A percentile compares a stretch with the other conserved stretches of the same genome.
These are phyloP conservation scores for Grammomys dolichurus DNA, from an alignment of 2,113 vertebrate genomes.

Conservation along the genomic window DNA sequence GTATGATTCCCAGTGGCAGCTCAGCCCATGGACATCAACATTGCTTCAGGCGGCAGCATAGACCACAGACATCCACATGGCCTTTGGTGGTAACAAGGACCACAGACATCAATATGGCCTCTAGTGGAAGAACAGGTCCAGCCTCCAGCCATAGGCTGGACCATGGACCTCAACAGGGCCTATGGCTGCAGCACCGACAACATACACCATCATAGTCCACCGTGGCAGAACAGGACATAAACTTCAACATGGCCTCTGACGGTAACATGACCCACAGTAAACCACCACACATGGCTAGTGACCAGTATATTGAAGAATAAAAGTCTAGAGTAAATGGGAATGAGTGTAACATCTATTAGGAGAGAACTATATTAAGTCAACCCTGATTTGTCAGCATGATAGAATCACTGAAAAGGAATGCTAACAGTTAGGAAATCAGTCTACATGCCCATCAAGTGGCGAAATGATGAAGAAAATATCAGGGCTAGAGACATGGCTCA, in stretches of 20 bases:
- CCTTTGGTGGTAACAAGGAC: not conserved
- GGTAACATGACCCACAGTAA: not conserved
- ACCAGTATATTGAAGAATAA: not conserved
- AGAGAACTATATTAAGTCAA: not conserved
- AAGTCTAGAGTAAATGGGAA: not conserved
- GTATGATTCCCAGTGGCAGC: not conserved
- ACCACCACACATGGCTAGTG: not conserved
- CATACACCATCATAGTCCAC: too few species aligned
- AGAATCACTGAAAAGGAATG: not conserved
- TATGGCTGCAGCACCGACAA: not conserved
- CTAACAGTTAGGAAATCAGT: not conserved
- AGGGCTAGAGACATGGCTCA: not conserved
- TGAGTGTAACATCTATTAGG: not conserved
- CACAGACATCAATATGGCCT: not conserved
- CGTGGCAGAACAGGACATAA: too few species aligned
- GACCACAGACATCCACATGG: not conserved
- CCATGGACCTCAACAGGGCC: not conserved
- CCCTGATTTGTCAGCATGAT: not conserved
- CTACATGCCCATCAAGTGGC: not conserved
- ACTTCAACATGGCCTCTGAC: too few species aligned
- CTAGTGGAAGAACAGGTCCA: not conserved
- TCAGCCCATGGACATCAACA: not conserved
- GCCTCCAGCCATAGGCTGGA: not conserved
- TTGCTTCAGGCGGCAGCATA: not conserved
- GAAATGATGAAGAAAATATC: not conserved